Evolutionary conservation across 2,888 invertebrate species (phyloP).

Genomic region (Tenthredo notha): DNA sequence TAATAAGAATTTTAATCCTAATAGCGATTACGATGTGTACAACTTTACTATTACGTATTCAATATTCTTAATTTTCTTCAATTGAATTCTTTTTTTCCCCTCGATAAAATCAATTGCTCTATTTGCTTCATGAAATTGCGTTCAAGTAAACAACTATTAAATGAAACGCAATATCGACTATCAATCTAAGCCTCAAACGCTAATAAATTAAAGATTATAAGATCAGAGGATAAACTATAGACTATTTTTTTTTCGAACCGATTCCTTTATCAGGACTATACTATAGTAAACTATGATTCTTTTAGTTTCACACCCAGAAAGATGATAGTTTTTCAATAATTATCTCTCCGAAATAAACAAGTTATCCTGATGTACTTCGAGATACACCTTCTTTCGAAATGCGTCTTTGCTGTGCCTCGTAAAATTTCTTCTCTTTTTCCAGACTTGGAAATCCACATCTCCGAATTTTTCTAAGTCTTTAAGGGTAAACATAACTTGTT

Average conservation of each 20-base stretch:
- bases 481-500: background rate
- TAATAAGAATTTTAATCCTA: background rate
- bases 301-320: background rate
- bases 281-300: background rate
- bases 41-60: background rate
- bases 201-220: slow-evolving; percentile 4
- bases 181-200: background rate
- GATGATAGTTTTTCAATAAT: background rate
- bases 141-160: slow-evolving; percentile 8
- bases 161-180: slow-evolving; percentile 15
- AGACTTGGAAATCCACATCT: background rate
- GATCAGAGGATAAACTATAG: background rate
- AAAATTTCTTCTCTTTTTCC: background rate
- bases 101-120: slow-evolving; percentile 43
- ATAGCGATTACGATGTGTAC: background rate
- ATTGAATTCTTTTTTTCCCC: slow-evolving; percentile 15
- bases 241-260: background rate
- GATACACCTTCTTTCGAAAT: background rate
- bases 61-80: background rate
- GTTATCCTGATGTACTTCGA: background rate
- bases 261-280: background rate
- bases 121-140: slow-evolving; percentile 12
- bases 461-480: background rate
- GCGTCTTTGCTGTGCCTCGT: background rate
- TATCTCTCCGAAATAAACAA: background rate